phyloP scores from a whole-genome alignment of 2,113 vertebrate species.

The Serinus canaria region DNA sequence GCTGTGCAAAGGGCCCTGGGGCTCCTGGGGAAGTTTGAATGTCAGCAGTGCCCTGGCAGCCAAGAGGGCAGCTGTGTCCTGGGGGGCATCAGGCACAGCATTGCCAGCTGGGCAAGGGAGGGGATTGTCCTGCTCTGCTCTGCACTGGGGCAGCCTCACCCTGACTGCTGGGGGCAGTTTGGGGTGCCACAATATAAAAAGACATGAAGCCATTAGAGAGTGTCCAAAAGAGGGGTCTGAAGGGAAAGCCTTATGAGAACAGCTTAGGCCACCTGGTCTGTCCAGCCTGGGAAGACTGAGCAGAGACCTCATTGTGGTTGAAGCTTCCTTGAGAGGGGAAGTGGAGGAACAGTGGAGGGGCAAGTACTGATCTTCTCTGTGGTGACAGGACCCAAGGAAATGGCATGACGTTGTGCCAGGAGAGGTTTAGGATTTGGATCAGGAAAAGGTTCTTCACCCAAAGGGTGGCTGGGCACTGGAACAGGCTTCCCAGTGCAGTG shows the following conservation, averaged over 20 bases:
- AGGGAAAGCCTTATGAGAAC: neutral
- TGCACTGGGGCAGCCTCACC: neutral
- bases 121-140: neutral
- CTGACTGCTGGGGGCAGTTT: neutral
- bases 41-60: neutral
- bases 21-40: neutral
- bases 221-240: neutral
- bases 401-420: neutral
- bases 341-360: neutral
- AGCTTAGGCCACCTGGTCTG: neutral
- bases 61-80: neutral
- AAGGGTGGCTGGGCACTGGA: neutral
- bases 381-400: neutral
- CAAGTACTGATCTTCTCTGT: neutral
- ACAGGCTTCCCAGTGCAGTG: neutral
- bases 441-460: neutral
- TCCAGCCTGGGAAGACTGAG: neutral
- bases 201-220: no score
- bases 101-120: neutral
- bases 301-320: neutral
- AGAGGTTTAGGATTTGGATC: neutral
- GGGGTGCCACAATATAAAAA: neutral
- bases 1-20: neutral
- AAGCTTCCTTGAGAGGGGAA: neutral
- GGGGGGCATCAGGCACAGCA: neutral